Base-by-base conservation (phyloP, 1,140 invertebrate genomes). In the Teleopsis dalmanni region DNA sequence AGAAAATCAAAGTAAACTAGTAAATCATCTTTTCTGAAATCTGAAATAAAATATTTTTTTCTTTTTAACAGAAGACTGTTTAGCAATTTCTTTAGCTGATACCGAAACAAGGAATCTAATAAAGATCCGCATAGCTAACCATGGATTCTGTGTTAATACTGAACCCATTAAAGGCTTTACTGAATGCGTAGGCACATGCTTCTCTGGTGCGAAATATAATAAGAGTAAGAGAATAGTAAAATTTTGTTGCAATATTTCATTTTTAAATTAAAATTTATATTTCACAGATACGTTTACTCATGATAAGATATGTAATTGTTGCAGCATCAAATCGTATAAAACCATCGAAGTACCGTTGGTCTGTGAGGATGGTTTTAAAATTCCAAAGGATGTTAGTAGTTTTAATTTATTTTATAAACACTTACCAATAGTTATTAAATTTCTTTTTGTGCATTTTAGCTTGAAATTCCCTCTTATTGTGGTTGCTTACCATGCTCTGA, bases 111-210 rank as follows among this genome's bases (percentile, higher is more conserved):
- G 81, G 37, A 76, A 76, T 3, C 51, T 82, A 33, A 56, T 87
- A 1, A 65, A 72, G 40, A 58, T 74, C 19, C 52, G 53, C 4
- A 56, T 69, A 29, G 52, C 53, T 1, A 37, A 48, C n/a, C 76
- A 79, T 58, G 82, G 81, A 8, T 42, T 68, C 1, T 87, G 85
- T 59, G 70, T 70, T 33, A 87, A 87, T 62, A 55, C 69, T 0
- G 55, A 76, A 25, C 72, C 75, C 0, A 68, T 86, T 9, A 43
- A 57, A 11, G 77, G 76, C 14, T 77, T 86, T 50, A 78, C 75
- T 6, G 78, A 85, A 59, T 87, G 85, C 52, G 62, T 72, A 25
- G 85, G 85, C 6, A 60, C 66, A 16, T 87, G 85, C 57, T 65
- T 76, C 50, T 84, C 84, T 2, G 77, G 76, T 14, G 81, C 81